Base-by-base conservation (phyloP, 1,140 invertebrate species). In the Ceratosolen fusciceps region DNA sequence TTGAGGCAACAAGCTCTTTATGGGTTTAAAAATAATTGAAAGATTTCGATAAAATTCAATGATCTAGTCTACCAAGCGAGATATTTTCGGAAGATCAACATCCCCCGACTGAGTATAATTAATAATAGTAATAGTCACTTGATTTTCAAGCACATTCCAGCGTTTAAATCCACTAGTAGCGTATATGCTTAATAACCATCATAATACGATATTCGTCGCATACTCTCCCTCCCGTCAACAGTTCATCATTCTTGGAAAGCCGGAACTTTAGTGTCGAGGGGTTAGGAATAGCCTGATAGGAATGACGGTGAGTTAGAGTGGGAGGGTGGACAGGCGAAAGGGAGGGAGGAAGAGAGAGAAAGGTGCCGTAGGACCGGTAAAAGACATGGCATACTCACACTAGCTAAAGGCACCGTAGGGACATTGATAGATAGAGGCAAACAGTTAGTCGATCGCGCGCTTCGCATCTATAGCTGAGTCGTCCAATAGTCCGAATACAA, bases 401-500 rank as follows among this genome's bases (percentile, higher is more conserved):
- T 37, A 31, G 31, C 31, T 12, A 21, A 54, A 52, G n/a, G n/a
- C 8, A 21, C 16, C n/a, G 16, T 34, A 58, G 56, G 39, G 26
- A 24, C n/a, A 31, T 16, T 47, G 21, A 26, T 7, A 47, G 8
- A 47, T 39, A 26, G 19, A 68, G 56, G 56, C 56, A 24, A 47
- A 39, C 71, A 37, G 72, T 43, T 39, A 74, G 72, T 74, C 56
- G 56, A 60, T 74, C 72, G 72, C 12, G 72, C 43, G 29, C 58
- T 34, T 14, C 37, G 26, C 62, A 62, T 68, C 24, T 52, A 37
- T 68, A 68, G 37, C n/a, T 29, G 26, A 49, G 75, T 70, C 76
- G 52, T 71, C 68, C 68, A 60, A 54, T 56, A 78, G 76, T 78
- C 76, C 72, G 72, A 70, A 78, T 54, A 56, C 76, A 39, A 54